Evolutionary conservation across 2,797 vertebrate genomes (phyloP), one percentile per base, ranked within the genome.

Genomic region (Gymnoscopelus microlampas): DNA sequence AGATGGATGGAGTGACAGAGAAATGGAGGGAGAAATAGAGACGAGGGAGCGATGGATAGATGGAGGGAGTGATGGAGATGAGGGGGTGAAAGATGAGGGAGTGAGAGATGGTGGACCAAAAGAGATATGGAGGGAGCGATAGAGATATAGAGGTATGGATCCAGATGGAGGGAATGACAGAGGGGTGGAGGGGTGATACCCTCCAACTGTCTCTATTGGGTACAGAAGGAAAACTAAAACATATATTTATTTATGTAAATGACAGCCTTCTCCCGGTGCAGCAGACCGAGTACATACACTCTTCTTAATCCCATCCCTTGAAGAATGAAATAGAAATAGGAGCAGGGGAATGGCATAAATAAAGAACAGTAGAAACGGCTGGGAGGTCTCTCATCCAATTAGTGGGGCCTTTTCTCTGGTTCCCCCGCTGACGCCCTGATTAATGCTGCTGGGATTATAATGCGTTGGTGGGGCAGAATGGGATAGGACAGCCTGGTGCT

Each of bases 311-410:
- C 49, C 83, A 86, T 87, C 89, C 85, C 84, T 71, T 15, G 71
- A 75, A 78, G 80, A 84, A 54, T 69, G 76, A 82, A 73, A 85
- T 3, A 63, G 44, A 48, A 3, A 24, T 9, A 48, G 60, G 4
- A 3, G 15, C 19, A 24, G 4, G 44, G 19, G n/a, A 47, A 87
- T 90, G 14, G 29, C 49, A 57, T 74, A 68, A 87, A 87, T 83
- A 88, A 88, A 86, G 74, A 85, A 74, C 82, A 77, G 63, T 7
- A 66, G 63, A 58, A 85, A 78, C 0, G 70, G 54, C 66, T 83
- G 82, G 84, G 89, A 76, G 89, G 88, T 90, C 87, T 87, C 80
- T 86, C 80, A 82, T 92, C 84, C 83, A 91, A 91, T 91, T 88
- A 90, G 75, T 80, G 14, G 53, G n/a, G 61, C 53, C 75, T 19